Evolutionary conservation across 2,888 invertebrate genomes (phyloP), one percentile per base, ranked within the genome.

Genomic region (Disparrhopalites patrizii): DNA sequence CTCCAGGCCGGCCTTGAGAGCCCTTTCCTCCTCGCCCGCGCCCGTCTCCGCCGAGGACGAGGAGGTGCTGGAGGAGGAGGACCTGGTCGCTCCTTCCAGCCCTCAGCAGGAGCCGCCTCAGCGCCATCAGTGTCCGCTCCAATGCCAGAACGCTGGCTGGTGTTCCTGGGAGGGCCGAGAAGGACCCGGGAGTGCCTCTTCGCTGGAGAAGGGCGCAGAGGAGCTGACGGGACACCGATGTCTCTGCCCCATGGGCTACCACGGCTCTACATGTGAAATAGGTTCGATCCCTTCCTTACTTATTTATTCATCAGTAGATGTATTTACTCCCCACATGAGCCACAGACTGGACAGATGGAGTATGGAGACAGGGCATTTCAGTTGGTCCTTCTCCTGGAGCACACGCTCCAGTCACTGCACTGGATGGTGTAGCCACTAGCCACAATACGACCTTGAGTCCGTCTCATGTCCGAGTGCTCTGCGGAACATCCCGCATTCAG

Each of bases 221-320:
- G 61, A 68, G 36, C 60, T 65, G 36, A 64, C 66, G 52, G 64
- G 69, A 55, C 70, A 70, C 54, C 68, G 74, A 65, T 74, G 74
- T 62, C 68, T 73, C 3, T 74, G 74, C 67, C 73, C 73, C 33
- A 70, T 74, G 71, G 74, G 74, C 50, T 68, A 67, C 20, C 61
- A 65, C 55, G 74, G 74, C 13, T 66, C 65, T 20, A 68, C 70
- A 61, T 74, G 74, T 56, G 74, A 74, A 72, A 70, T 70, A 62
- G 73, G 74, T 73, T 51, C 51, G 71, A 66, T 47, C 55, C 28
- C 20, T 27, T 31, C 2, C 36, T 28, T 31, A n/a, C 28, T n/a
- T 61, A 25, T 55, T 10, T 31, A 55, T 55, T 4, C 18, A 33
- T 55, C 20, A 43, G n/a, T n/a, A n/a, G n/a, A n/a, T n/a, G n/a